phyloP scores from a whole-genome alignment of 2,888 invertebrate genomes.

The Dryomyza anilis region DNA sequence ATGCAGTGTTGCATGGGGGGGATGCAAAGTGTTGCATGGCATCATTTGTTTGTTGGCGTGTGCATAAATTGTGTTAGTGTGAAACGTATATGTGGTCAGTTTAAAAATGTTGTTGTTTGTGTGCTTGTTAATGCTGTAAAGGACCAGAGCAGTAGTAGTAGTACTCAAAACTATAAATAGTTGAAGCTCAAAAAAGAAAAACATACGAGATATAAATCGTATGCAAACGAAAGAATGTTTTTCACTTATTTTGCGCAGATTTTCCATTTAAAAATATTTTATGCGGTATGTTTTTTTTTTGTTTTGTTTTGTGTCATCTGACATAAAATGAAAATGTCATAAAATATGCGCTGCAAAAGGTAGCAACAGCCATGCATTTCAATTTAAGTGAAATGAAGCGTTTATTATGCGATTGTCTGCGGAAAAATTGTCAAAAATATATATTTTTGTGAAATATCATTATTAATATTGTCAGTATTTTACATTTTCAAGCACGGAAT shows the following conservation, averaged over 20 bases:
- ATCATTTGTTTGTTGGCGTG: neutral
- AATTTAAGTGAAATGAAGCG: neutral
- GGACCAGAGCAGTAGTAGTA: neutral
- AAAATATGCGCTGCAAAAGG: neutral
- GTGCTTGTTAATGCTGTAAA: neutral
- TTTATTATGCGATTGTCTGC: neutral
- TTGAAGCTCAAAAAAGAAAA: no score
- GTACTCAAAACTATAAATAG: slow-evolving; percentile 13
- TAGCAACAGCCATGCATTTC: neutral
- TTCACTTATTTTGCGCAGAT: neutral
- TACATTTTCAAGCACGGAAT: no score
- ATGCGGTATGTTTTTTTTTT: no score
- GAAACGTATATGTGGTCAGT: no score
- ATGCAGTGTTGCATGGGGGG: no score
- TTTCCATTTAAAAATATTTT: neutral
- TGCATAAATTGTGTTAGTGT: neutral
- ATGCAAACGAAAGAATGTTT: neutral
- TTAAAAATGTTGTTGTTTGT: neutral
- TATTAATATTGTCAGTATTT: no score
- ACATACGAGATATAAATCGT: no score
- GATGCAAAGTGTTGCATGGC: no score
- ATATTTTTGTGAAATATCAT: no score
- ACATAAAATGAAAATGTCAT: slow-evolving; percentile 13
- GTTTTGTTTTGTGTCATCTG: neutral
- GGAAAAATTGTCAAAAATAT: neutral